Conservation (phyloP, 2,113 vertebrate genomes). For the Hippolais icterina region DNA sequence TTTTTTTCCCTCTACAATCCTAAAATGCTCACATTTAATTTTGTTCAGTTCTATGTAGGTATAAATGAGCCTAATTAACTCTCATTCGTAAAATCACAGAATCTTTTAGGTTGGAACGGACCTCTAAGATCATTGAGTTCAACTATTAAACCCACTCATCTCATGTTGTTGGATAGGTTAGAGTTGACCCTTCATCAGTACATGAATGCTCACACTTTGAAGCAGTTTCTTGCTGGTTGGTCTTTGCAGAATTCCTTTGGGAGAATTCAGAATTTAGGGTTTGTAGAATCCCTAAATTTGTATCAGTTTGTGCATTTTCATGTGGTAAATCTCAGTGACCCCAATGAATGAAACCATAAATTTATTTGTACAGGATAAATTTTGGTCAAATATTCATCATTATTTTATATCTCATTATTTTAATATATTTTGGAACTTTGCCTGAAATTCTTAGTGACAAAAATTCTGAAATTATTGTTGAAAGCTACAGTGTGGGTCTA, state of each 20-base stretch:
- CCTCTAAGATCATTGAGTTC: not conserved
- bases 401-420: not conserved
- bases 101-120: not conserved
- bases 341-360: not conserved
- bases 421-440: not conserved
- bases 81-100: not conserved
- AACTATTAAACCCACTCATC: not conserved
- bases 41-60: not conserved
- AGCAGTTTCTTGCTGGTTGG: fast-evolving
- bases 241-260: not conserved
- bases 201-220: not conserved
- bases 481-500: not conserved
- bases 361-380: not conserved
- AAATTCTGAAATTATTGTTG: not conserved
- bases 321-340: not conserved
- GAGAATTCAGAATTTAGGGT: not conserved
- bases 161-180: fast-evolving
- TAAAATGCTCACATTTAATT: not conserved
- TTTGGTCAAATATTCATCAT: not conserved
- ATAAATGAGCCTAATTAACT: not conserved
- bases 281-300: not conserved
- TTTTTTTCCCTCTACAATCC: too few species aligned
- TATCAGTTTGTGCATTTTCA: not conserved
- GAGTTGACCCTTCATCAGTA: not conserved
- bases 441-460: not conserved